Evolutionary conservation across 2,888 invertebrate species (phyloP).

Genomic region (Elaeidobius kamerunicus): DNA sequence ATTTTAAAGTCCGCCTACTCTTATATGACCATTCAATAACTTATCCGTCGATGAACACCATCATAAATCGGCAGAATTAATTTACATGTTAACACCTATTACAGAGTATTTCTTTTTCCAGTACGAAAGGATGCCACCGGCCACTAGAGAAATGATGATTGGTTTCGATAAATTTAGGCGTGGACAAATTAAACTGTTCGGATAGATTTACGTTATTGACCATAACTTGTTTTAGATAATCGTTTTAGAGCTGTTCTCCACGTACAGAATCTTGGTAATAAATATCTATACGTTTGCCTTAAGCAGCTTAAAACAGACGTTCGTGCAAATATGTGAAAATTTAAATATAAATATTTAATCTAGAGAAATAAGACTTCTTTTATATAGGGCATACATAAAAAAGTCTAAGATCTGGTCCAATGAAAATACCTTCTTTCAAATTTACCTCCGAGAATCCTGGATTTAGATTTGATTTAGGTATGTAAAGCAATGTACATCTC

Average conservation of each 20-base stretch:
- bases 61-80: constrained; percentile 25
- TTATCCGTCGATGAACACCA: constrained; percentile 10
- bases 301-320: too few species aligned
- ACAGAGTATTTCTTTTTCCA: constrained; percentile 4
- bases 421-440: too few species aligned
- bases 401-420: too few species aligned
- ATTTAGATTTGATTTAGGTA: too few species aligned
- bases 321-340: too few species aligned
- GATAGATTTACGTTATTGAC: constrained; percentile 13
- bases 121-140: constrained; percentile 9
- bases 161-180: constrained; percentile 21
- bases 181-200: constrained; percentile 24
- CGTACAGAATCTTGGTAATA: background rate
- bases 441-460: too few species aligned
- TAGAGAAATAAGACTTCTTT: too few species aligned
- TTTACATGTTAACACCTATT: constrained; percentile 26
- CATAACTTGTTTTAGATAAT: constrained; percentile 14
- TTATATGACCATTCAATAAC: background rate
- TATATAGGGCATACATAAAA: too few species aligned
- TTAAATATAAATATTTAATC: too few species aligned
- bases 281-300: too few species aligned
- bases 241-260: too few species aligned
- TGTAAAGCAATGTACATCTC: too few species aligned
- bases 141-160: constrained; percentile 20
- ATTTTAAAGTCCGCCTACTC: constrained; percentile 4